These are phyloP conservation scores for Gymnorhina tibicen DNA, from an alignment of 2,113 vertebrate species.

Conservation along the genomic window DNA sequence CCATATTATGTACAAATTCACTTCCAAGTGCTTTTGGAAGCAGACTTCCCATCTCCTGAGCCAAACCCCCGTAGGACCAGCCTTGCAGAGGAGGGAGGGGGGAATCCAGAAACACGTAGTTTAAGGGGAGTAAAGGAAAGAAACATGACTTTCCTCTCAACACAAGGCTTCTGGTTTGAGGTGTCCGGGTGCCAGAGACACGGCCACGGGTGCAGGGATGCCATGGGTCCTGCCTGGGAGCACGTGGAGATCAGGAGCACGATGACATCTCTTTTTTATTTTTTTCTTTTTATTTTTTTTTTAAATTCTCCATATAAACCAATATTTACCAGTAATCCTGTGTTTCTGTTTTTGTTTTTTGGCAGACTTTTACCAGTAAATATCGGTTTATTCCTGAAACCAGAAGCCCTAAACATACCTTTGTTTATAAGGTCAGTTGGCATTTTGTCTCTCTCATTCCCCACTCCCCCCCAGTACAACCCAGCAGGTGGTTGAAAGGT, in stretches of 20 bases:
- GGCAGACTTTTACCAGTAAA: slow-evolving; percentile 80
- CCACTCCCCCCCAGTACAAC: slow-evolving; percentile 61
- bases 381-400: slow-evolving; percentile 80
- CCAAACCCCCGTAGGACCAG: not conserved
- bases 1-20: slow-evolving; percentile 42
- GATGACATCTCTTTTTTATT: not conserved
- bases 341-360: slow-evolving; percentile 80
- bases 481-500: slow-evolving; percentile 54
- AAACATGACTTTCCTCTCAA: not conserved
- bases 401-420: slow-evolving; percentile 76
- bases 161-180: slow-evolving; percentile 69
- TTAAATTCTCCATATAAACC: slow-evolving; percentile 75
- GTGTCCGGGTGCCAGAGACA: not conserved
- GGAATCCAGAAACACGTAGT: not conserved
- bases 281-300: not conserved
- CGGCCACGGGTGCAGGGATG: not conserved
- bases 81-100: not conserved
- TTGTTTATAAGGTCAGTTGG: slow-evolving; percentile 77
- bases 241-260: not conserved
- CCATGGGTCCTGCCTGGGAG: not conserved
- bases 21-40: slow-evolving; percentile 22
- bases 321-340: slow-evolving; percentile 81
- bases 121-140: slow-evolving; percentile 12
- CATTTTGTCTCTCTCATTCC: slow-evolving; percentile 73
- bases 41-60: not conserved